Evolutionary conservation across 30 jellyfish, hydroid and myxozoan species (phyloP).

Genomic region (Cassiopea xamachana): DNA sequence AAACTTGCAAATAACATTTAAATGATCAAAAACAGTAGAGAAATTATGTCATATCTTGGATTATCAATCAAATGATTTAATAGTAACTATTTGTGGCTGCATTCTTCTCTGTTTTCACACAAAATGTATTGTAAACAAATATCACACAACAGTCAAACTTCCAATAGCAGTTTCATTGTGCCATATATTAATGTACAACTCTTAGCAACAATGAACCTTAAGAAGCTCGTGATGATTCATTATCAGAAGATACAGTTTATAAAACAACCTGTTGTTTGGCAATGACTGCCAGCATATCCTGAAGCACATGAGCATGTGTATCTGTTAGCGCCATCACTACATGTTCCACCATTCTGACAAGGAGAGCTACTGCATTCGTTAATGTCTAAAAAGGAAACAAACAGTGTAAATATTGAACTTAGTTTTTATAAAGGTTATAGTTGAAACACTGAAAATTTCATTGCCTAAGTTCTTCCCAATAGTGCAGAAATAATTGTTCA

Average conservation of each 20-base stretch:
- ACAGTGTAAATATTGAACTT: too few species aligned
- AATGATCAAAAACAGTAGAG: too few species aligned
- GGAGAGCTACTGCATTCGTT: conserved; percentile 42
- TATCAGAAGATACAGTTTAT: too few species aligned
- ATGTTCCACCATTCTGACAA: conserved; percentile 17
- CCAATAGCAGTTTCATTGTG: neutral
- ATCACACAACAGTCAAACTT: neutral
- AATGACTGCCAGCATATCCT: conserved; percentile 16
- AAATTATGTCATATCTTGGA: too few species aligned
- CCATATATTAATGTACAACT: neutral
- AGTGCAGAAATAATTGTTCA: too few species aligned
- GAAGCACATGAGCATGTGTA: conserved; percentile 31
- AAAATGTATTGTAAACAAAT: neutral
- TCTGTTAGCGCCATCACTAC: neutral
- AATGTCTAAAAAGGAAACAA: neutral
- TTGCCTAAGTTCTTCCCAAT: too few species aligned
- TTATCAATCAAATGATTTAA: too few species aligned
- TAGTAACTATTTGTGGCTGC: neutral
- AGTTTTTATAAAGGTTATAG: too few species aligned
- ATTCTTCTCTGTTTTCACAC: neutral
- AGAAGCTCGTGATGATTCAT: neutral
- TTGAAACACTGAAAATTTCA: too few species aligned
- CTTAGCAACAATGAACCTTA: neutral
- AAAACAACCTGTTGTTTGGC: neutral
- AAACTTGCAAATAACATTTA: too few species aligned